These are phyloP conservation scores for Marasmarcha lunaedactyla DNA, from an alignment of 2,888 invertebrate species.

Conservation along the genomic window DNA sequence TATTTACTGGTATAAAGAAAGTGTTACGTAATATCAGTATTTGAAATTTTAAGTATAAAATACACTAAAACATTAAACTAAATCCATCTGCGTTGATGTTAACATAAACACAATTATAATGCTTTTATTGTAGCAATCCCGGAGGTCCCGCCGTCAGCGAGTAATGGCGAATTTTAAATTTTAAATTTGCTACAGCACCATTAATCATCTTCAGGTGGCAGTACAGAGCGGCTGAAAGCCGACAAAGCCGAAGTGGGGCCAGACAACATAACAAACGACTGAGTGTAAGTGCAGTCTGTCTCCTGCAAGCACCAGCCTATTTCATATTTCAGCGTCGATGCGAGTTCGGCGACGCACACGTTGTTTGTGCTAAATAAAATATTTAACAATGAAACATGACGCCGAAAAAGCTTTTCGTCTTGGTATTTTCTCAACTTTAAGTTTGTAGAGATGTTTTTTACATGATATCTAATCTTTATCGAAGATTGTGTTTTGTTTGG, in stretches of 20 bases:
- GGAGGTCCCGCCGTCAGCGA: not conserved
- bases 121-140: not conserved
- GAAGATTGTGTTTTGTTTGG: too few species aligned
- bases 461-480: too few species aligned
- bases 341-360: conserved; percentile 28
- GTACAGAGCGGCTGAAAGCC: conserved; percentile 27
- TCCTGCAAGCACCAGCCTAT: conserved; percentile 16
- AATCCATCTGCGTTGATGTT: too few species aligned
- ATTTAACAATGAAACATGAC: too few species aligned
- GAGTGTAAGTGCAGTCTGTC: conserved; percentile 25
- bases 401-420: too few species aligned
- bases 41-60: too few species aligned
- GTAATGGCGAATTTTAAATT: conserved; percentile 23
- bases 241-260: conserved; percentile 30
- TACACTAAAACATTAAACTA: too few species aligned
- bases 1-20: too few species aligned
- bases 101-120: too few species aligned
- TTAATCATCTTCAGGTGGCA: conserved; percentile 36
- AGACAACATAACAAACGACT: conserved; percentile 22
- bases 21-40: too few species aligned
- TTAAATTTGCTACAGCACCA: conserved; percentile 36
- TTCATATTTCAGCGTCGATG: conserved; percentile 46
- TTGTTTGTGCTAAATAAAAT: not conserved
- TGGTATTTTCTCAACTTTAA: too few species aligned
- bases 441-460: too few species aligned